Evolutionary conservation across 2,113 vertebrate species (phyloP), one percentile per base, ranked within the genome.

Genomic region (Pholis gunnellus): DNA sequence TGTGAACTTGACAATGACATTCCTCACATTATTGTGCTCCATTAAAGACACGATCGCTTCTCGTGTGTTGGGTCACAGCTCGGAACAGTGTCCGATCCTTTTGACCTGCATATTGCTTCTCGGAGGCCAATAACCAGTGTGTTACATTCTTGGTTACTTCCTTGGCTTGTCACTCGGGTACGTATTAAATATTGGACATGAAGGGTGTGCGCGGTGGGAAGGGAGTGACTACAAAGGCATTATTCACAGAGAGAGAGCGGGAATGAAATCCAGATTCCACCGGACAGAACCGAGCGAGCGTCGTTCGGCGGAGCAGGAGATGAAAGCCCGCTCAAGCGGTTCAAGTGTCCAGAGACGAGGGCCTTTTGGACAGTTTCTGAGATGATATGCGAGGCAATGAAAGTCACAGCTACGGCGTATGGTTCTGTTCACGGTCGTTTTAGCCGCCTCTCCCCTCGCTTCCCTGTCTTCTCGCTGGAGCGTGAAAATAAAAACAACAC

Each of bases 111-210:
- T 83, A 86, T 87, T 87, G 88, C 87, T 93, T 93, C 92, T 86
- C 40, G 44, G 86, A 57, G 86, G 84, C 91, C 89, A 88, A 79
- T 92, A 93, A 94, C 88, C 52, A 8, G 79, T 75, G 78, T 88
- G 82, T 84, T 84, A 93, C 88, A 87, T 85, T 91, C 92, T 84
- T 89, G 89, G 88, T 92, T 91, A 92, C 87, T 94, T 94, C 89
- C 87, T 88, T 71, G 75, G 71, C 17, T 18, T 94, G 91, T 95
- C 92, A 80, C 90, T 95, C 92, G 89, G 89, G 91, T 92, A 93
- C 90, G 42, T 81, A 88, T 94, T 92, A 94, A 92, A 86, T 69
- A 36, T 31, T 84, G 88, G 86, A 81, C 61, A 67, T 80, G 72
- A 82, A 75, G 82, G 78, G 80, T 87, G 75, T 79, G 75, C 80